These are phyloP conservation scores for Rhaphigaster nebulosa DNA, from an alignment of 2,888 invertebrate species.

Conservation along the genomic window DNA sequence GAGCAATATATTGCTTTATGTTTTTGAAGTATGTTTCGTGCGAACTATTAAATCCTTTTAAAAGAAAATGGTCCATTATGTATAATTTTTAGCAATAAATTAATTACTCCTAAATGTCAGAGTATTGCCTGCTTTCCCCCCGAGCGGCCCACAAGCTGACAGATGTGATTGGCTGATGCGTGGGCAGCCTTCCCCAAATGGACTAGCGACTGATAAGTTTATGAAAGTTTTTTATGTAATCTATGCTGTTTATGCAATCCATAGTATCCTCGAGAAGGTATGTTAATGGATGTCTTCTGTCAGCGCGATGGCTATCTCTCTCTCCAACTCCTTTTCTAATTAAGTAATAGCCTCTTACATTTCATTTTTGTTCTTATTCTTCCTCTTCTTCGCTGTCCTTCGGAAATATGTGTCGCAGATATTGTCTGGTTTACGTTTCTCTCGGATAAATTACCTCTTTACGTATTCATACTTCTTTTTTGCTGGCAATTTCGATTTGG, in stretches of 20 bases:
- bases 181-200: conserved; percentile 14
- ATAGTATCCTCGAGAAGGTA: neutral
- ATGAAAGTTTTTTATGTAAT: conserved; percentile 39
- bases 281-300: conserved; percentile 38
- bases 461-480: too few species aligned
- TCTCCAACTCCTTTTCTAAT: neutral
- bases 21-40: too few species aligned
- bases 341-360: conserved; percentile 4
- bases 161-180: neutral
- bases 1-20: too few species aligned
- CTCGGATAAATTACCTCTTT: too few species aligned
- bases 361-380: neutral
- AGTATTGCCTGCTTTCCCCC: neutral
- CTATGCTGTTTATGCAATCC: conserved; percentile 19
- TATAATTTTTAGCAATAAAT: neutral
- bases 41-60: too few species aligned
- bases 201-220: conserved; percentile 20
- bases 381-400: neutral
- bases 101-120: neutral
- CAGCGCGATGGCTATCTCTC: neutral
- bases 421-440: too few species aligned
- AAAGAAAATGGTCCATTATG: too few species aligned
- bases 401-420: too few species aligned
- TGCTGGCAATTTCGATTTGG: too few species aligned
- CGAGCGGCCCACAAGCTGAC: neutral